Percentiles rank a stretch among this genome's conserved stretches.
phyloP scores from a whole-genome alignment of 2,888 invertebrate species.

The Galeopsomyia nigrocyanea region DNA sequence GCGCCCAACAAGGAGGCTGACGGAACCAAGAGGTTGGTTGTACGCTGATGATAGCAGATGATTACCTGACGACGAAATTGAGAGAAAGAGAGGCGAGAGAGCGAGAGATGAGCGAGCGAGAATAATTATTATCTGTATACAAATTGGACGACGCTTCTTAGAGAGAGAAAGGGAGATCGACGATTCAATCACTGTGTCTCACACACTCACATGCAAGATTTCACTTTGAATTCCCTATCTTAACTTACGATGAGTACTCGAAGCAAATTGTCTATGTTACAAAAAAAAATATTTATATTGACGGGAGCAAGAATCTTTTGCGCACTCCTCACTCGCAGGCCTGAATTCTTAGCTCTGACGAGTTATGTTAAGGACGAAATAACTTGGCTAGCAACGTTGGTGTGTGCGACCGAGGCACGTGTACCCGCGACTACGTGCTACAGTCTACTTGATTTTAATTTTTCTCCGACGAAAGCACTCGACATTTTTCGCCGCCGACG shows the following conservation, averaged over 20 bases:
- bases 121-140: conserved; percentile 17
- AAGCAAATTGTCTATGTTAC: not conserved
- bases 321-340: conserved; percentile 50
- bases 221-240: conserved; percentile 57
- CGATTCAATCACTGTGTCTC: too few species aligned
- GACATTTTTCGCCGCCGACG: too few species aligned
- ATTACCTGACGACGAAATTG: conserved; percentile 50
- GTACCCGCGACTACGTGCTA: not conserved
- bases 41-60: conserved; percentile 55
- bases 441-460: too few species aligned
- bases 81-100: conserved; percentile 2
- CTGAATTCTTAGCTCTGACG: conserved; percentile 64
- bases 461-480: too few species aligned
- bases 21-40: conserved; percentile 73
- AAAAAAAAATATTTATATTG: not conserved
- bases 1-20: conserved; percentile 73
- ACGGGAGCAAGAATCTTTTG: not conserved
- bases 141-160: conserved; percentile 38
- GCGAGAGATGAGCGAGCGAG: too few species aligned
- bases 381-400: conserved; percentile 67
- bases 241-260: not conserved
- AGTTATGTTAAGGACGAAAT: conserved; percentile 64
- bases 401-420: conserved; percentile 19
- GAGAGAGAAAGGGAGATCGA: conserved; percentile 5
- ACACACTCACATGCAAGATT: conserved; percentile 61